Base-by-base conservation (phyloP, 2,888 invertebrate genomes). In the Augiades crinisus region DNA sequence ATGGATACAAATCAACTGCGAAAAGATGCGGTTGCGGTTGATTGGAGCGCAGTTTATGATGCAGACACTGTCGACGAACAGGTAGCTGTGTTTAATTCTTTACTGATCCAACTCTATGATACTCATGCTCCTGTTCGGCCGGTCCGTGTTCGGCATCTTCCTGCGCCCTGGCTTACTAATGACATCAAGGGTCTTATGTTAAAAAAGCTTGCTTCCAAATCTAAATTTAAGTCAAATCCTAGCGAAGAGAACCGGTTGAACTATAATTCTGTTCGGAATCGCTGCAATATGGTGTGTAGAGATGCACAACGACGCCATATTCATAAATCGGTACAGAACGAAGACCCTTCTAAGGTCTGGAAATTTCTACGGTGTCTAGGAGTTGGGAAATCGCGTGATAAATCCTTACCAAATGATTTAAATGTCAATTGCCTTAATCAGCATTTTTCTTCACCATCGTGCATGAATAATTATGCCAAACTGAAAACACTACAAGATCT, bases 111-210 rank as follows among this genome's bases (percentile, higher is more conserved):
- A 3, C 43, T 55, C 5, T 19, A 19, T 19, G 19, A 19, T 19
- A 5, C 5, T 4, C 56, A 56, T 41, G 54, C 56, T 7, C 54
- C 49, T 6, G 8, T 49, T 21, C 31, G 49, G 0, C 21, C 30
- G 13, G 46, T 50, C 2, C 0, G 37, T 4, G 16, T 54, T 2
- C 47, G 49, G 34, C 49, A 54, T 19, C 31, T 46, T 2, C 54
- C 54, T 16, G 54, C 54, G 1, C 51, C 54, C 4, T 55, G 51
- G 54, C 40, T 54, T 12, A 40, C 10, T 6, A 14, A 30, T 14
- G 31, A 38, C 2, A 40, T 49, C 2, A 34, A 36, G 7, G 2
- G 1, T 3, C 8, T 13, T 2, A 46, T 46, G 12, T 5, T 6
- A 5, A 36, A 14, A 10, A 34, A 14, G 14, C 14, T 21, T 22